Evolutionary conservation across 2,113 vertebrate genomes (phyloP).

Genomic region (Taxidea taxus): DNA sequence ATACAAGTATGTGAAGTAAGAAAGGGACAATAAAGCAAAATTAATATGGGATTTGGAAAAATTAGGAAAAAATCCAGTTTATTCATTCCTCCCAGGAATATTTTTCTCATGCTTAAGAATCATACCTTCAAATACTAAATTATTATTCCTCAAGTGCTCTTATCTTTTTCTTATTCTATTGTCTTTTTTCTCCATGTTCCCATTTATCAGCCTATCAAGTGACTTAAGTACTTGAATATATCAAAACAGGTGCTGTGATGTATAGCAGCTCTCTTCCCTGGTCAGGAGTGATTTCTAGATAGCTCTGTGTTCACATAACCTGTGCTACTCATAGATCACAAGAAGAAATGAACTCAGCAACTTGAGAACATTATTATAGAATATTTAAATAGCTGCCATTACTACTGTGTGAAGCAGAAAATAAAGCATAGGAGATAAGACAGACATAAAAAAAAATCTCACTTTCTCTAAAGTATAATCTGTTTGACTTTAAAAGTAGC

Average conservation of each 20-base stretch:
- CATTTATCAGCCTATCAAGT: neutral
- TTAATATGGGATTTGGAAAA: neutral
- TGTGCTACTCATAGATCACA: neutral
- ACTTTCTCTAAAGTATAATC: neutral
- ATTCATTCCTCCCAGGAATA: neutral
- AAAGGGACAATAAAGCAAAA: neutral
- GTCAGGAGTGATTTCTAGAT: neutral
- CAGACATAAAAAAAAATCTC: neutral
- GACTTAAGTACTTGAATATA: neutral
- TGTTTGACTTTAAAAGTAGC: neutral
- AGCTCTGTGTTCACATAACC: neutral
- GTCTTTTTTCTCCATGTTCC: neutral
- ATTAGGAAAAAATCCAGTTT: neutral
- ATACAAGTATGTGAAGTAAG: neutral
- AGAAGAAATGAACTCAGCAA: neutral
- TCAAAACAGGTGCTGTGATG: neutral
- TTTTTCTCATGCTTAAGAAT: neutral
- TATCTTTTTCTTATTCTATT: neutral
- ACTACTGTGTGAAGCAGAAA: neutral
- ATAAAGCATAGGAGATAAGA: neutral
- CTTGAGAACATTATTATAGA: neutral
- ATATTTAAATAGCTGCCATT: neutral
- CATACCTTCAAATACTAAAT: neutral
- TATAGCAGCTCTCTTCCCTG: neutral
- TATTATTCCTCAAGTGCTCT: neutral